Base-by-base conservation (phyloP, 2,113 vertebrate genomes). In the Oncorhynchus nerka region DNA sequence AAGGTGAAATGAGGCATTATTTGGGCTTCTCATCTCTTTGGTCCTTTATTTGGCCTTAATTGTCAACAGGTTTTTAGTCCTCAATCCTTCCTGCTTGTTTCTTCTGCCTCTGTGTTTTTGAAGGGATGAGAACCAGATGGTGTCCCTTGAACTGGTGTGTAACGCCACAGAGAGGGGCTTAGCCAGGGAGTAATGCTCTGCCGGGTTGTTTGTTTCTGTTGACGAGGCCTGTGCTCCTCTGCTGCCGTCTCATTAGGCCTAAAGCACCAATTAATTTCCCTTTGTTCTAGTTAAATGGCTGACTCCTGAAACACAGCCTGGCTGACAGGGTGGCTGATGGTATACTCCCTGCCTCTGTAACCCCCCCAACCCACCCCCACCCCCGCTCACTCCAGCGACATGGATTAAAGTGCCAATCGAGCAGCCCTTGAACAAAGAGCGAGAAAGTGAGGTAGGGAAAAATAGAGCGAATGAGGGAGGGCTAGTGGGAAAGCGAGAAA, bases 221-320 rank as follows among this genome's bases (percentile, higher is more conserved):
- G 94, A 90, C 89, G 91, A 89, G 94, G 89, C 85, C 91, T 93
- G 94, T 91, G 92, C 91, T 94, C 81, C 94, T 89, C 92, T 89
- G 16, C n/a, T 22, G 59, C 59, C 87, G 91, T 93, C 94, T 95
- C 94, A 95, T 95, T 94, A 94, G 92, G 91, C 91, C 93, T 94
- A 94, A 96, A 95, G 94, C 94, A 92, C 93, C 91, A 93, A 94
- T 94, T 96, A 97, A 96, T 95, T 55, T 93, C 75, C 93, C 89
- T 95, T 94, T 95, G 92, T 95, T 90, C 94, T 93, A 91, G 79
- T 94, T 94, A 95, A 96, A 95, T 89, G 93, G 90, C 92, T 89
- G 90, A 89, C 90, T 92, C 90, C 88, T 91, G 68, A 71, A 93
- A 94, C 93, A 93, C 86, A 93, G 89, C 80, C 62, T 78, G 85